Conservation (phyloP, 37 sponge, comb jelly and placozoan genomes). For the Chondrilla cf. caribensis region DNA sequence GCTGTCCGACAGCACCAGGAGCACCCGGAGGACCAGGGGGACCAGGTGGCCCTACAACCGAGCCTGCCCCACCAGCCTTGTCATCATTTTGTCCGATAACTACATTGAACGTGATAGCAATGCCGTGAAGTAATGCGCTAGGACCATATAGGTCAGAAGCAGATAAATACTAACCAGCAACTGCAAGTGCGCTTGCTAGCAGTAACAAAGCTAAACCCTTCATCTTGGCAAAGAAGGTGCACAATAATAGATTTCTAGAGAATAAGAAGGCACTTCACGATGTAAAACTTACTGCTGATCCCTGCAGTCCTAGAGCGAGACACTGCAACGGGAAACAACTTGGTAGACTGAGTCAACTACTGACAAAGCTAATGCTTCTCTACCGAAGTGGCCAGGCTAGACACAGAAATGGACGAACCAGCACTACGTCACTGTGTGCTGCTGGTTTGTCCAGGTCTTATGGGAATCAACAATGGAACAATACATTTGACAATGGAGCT, state of each 20-base stretch:
- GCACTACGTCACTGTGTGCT: not conserved
- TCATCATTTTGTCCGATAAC: not conserved
- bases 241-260: no score
- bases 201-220: not conserved
- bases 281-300: not conserved
- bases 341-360: not conserved
- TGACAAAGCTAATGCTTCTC: slow-evolving; percentile 8
- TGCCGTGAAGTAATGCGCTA: no score
- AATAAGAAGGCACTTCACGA: no score
- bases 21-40: slow-evolving; percentile 46
- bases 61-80: slow-evolving; percentile 34
- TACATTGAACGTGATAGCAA: no score
- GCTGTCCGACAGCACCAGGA: slow-evolving; percentile 43
- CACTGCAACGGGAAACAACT: not conserved
- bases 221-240: not conserved
- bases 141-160: no score
- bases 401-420: slow-evolving; percentile 27
- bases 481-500: not conserved
- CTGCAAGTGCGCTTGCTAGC: slow-evolving; percentile 4
- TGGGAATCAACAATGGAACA: slow-evolving; percentile 20
- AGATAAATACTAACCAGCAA: slow-evolving; percentile 6
- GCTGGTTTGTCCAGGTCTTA: not conserved
- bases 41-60: slow-evolving; percentile 47
- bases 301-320: slow-evolving; percentile 12
- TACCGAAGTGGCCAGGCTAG: slow-evolving; percentile 5